These are phyloP conservation scores for Hemicrepidius hirtus DNA, from an alignment of 2,888 invertebrate species.

Conservation along the genomic window DNA sequence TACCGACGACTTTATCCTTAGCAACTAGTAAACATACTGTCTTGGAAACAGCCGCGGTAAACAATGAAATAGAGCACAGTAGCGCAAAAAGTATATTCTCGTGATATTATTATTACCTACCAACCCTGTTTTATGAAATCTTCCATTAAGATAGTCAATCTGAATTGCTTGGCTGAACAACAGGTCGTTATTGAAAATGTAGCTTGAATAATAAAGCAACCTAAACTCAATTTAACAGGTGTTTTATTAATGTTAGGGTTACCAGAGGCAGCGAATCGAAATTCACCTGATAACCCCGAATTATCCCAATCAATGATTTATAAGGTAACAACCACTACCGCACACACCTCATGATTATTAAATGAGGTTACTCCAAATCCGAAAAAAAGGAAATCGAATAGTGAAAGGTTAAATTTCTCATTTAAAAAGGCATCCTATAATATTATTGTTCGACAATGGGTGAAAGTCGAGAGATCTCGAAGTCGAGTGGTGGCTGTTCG, in stretches of 20 bases:
- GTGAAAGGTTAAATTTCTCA: constrained; percentile 8
- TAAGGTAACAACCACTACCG: background rate
- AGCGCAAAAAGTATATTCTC: no score
- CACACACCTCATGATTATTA: constrained; percentile 16
- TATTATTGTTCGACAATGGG: constrained; percentile 32
- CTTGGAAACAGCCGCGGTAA: no score
- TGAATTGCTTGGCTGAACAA: background rate
- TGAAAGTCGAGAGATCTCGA: constrained; percentile 41
- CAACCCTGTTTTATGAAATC: background rate
- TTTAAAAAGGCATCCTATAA: constrained; percentile 23
- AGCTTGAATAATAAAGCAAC: constrained; percentile 4
- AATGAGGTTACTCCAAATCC: background rate
- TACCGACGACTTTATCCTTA: no score
- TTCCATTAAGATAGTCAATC: background rate
- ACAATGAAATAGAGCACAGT: no score
- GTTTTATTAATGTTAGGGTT: constrained; percentile 9
- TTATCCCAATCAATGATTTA: constrained; percentile 9
- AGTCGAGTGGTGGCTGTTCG: constrained; percentile 33
- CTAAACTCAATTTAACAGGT: constrained; percentile 5
- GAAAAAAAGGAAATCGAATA: background rate
- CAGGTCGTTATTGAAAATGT: background rate
- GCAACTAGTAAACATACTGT: no score
- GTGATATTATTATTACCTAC: no score
- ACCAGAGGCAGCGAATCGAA: background rate
- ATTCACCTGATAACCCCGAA: constrained; percentile 1